Base-by-base conservation (phyloP, 2,888 invertebrate genomes). In the Norana najaformis region DNA sequence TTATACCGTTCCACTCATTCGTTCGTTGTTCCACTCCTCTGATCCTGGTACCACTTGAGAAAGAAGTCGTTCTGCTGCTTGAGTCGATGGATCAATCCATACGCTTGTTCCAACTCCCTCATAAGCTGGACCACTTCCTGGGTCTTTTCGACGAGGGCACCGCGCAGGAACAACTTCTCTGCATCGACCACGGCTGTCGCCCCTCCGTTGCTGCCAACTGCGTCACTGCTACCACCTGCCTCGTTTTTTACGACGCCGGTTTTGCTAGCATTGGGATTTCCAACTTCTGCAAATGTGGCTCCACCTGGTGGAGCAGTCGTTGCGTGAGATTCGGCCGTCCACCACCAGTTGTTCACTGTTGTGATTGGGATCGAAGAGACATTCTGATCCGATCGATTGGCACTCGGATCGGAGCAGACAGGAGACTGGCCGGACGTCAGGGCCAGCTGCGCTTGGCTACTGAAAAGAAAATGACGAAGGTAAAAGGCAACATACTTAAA, bases 111-210 rank as follows among this genome's bases (percentile, higher is more conserved):
- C 38, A 92, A 90, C 88, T 92, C 91, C 85, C 91, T 90, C 88
- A 89, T 91, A 38, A 92, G 90, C 36, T 90, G 89, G 39, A 91
- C 90, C 37, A 92, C 92, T 88, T 92, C 92, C 90, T 92, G 92
- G 20, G 92, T 92, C 90, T 92, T 92, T 89, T 92, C 92, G 4
- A 92, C 91, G 23, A 92, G 91, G n/a, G 92, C 92, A 20, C 88
- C 90, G 39, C 92, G 89, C 88, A 92, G 90, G 35, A 92, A 91
- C 82, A 90, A 88, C 82, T 92, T 88, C 88, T 92, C 92, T 35
- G 90, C 91, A 88, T 92, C 92, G 30, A 92, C 88, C 47, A 88
- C 85, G 6, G 85, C 35, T 20, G 36, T 23, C 1, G 36, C 85
- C 85, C 37, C 23, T 5, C 37, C 85, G 20, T 85, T 35, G 36